Base-by-base conservation (phyloP, 2,888 invertebrate species). In the Peribatodes rhomboidaria region DNA sequence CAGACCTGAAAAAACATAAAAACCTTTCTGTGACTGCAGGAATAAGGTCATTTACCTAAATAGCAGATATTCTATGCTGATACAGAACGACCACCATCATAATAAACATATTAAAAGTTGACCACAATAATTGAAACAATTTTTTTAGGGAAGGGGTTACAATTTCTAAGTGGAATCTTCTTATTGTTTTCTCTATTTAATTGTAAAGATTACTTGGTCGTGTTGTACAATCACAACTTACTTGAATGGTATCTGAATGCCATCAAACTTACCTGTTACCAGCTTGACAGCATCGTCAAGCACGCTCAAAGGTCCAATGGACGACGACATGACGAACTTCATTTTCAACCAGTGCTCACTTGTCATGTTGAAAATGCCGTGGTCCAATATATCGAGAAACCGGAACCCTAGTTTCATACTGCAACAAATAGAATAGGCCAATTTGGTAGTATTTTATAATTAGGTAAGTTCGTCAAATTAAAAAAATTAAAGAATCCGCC, bases 361-460 rank as follows among this genome's bases (percentile, higher is more conserved):
- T 0, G 67, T 79, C 33, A 92, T 55, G 58, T 81, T 75, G 58
- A 93, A 93, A 11, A 89, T 74, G 0, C 81, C 85, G 10, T 82
- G 79, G 67, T 93, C 92, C 59, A 90, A 41, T 0, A 92, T 62
- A 57, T 93, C 92, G 61, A 93, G 68, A 0, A 88, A 58, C 3
- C 86, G 84, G 35, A 92, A 76, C 0, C 79, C 77, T 2, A 90
- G 65, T 58, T 92, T 91, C 0, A 90, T 65, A 31, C 92, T 93
- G 75, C 13, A 85, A 83, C 10, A 42, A 27, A n/a, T n/a, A n/a
- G n/a, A n/a, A n/a, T n/a, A n/a, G n/a, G n/a, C n/a, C n/a, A n/a
- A n/a, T n/a, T n/a, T n/a, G n/a, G n/a, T n/a, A n/a, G n/a, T n/a
- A 65, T 14, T 37, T 10, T 13, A 41, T 10, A 10, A 16, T 0